phyloP scores from a whole-genome alignment of 92 coral and sea anemone genomes.

The Siderastrea siderea region DNA sequence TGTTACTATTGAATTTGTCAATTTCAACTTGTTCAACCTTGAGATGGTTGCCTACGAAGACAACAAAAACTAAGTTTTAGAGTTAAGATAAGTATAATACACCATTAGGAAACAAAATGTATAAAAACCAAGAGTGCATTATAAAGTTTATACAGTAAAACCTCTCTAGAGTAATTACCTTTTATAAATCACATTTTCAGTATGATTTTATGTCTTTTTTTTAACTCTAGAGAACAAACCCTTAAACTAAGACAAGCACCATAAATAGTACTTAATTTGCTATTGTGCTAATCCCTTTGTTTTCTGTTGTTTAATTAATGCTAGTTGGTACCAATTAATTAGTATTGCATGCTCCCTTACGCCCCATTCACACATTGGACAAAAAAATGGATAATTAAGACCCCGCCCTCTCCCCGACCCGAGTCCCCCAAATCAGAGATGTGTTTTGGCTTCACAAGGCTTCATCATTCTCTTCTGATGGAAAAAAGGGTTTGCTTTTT shows the following conservation, averaged over 20 bases:
- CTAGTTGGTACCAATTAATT: slow-evolving; percentile 1
- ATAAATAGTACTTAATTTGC: neutral
- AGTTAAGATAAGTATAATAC: neutral
- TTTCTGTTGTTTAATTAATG: neutral
- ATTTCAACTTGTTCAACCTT: neutral
- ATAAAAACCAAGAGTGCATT: neutral
- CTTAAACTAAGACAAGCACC: neutral
- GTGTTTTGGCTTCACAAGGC: too few species aligned
- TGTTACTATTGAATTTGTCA: slow-evolving; percentile 18
- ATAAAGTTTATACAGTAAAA: neutral
- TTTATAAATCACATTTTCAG: slow-evolving; percentile 4
- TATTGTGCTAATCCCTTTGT: neutral
- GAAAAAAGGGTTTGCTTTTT: neutral
- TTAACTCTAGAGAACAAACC: too few species aligned
- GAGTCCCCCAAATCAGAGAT: too few species aligned
- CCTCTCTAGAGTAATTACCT: neutral
- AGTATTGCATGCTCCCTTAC: too few species aligned
- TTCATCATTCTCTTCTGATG: neutral
- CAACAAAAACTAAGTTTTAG: slow-evolving; percentile 1
- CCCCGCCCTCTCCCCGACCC: neutral
- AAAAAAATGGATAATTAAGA: too few species aligned
- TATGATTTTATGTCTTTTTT: neutral
- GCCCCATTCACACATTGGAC: too few species aligned
- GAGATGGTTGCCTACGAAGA: slow-evolving; percentile 3
- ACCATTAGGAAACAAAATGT: neutral